phyloP scores from a whole-genome alignment of 2,113 vertebrate species.

The Motacilla alba region DNA sequence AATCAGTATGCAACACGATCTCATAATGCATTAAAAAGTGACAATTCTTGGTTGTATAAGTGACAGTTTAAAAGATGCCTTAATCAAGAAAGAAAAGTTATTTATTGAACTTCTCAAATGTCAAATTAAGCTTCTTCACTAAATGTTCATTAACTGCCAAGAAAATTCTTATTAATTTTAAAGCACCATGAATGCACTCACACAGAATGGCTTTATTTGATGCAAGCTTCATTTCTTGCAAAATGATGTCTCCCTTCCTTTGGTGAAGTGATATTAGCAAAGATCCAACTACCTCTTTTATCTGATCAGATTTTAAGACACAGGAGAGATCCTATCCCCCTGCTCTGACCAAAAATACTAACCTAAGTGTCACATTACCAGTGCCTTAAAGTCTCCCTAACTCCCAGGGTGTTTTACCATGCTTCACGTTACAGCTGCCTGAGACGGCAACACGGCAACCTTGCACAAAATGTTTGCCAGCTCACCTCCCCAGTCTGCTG shows the following conservation, averaged over 20 bases:
- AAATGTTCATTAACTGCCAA: conserved; percentile 2
- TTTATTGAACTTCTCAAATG: conserved; percentile 30
- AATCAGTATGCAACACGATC: background rate
- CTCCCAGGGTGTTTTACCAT: background rate
- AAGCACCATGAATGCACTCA: background rate
- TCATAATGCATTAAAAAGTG: background rate
- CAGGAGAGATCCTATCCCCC: background rate
- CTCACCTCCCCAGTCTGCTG: background rate
- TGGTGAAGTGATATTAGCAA: background rate
- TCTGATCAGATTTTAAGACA: conserved; percentile 1
- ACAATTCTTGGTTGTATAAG: background rate
- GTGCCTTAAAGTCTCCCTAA: background rate
- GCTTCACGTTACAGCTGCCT: background rate
- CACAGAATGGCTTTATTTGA: background rate
- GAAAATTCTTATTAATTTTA: background rate
- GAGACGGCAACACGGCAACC: background rate
- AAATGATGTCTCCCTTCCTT: background rate
- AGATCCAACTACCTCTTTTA: background rate
- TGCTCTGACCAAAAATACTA: conserved; percentile 15
- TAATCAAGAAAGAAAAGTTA: conserved; percentile 24
- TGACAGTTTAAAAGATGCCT: conserved; percentile 11
- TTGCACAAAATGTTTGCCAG: background rate
- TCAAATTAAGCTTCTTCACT: conserved; percentile 16
- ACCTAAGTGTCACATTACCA: background rate
- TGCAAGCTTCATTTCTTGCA: background rate